Percentiles rank a stretch among this genome's conserved stretches.
Conservation (phyloP, 1,140 invertebrate genomes). For the Zeugodacus cucurbitae region DNA sequence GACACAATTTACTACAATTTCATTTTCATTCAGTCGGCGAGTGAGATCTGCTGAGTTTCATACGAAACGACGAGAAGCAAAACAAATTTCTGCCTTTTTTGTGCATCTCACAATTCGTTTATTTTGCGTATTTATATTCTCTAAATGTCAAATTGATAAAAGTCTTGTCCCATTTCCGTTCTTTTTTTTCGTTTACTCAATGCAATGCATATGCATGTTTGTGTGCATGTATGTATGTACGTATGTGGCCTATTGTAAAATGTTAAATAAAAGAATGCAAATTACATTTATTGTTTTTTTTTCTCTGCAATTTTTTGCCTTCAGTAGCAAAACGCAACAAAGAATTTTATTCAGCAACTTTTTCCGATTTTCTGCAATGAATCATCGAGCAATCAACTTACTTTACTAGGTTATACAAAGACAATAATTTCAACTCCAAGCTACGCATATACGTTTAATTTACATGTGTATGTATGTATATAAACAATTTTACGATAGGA, state of each 20-base stretch:
- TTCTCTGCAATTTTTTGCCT: slow-evolving; percentile 14
- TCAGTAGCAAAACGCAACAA: slow-evolving; percentile 19
- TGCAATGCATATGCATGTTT: no score
- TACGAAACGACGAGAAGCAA: slow-evolving; percentile 8
- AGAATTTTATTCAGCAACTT: slow-evolving; percentile 30
- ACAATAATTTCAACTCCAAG: slow-evolving; percentile 13
- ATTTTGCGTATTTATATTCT: slow-evolving; percentile 30
- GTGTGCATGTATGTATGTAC: neutral
- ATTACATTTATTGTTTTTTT: slow-evolving; percentile 15
- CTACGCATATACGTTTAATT: slow-evolving; percentile 4
- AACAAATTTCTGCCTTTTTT: slow-evolving; percentile 1
- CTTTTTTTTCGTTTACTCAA: neutral
- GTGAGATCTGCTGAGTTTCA: neutral
- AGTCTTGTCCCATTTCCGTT: neutral
- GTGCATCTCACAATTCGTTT: neutral
- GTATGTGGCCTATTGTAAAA: neutral
- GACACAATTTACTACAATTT: neutral
- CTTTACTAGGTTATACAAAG: slow-evolving; percentile 20
- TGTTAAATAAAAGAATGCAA: slow-evolving; percentile 30
- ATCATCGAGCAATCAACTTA: slow-evolving; percentile 33
- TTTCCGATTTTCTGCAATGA: slow-evolving; percentile 35
- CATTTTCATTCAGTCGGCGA: slow-evolving; percentile 26
- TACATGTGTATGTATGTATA: slow-evolving; percentile 23
- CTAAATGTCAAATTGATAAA: slow-evolving; percentile 3
- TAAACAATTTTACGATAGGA: slow-evolving; percentile 17